Conservation (phyloP, 2,888 invertebrate species). For the Archips crataeganus region DNA sequence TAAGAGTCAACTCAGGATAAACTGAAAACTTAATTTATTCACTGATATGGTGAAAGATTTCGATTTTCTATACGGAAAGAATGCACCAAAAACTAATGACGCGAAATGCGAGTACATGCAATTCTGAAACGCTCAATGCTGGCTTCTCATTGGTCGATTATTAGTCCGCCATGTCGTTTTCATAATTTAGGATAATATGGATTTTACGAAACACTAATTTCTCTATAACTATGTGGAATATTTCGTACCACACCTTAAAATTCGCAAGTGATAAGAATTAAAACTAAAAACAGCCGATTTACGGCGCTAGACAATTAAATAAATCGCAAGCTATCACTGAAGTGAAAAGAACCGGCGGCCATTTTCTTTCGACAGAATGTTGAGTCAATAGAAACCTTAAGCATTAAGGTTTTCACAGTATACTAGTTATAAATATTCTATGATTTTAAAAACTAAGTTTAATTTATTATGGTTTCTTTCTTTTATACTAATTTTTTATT, state of each 20-base stretch:
- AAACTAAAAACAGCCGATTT: constrained; percentile 35
- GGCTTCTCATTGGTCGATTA: constrained; percentile 89
- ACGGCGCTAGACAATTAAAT: constrained; percentile 46
- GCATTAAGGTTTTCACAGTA: not conserved
- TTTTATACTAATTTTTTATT: not conserved
- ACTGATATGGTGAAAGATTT: constrained; percentile 74
- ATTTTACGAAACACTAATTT: constrained; percentile 53
- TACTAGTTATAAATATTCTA: not conserved
- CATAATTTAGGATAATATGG: constrained; percentile 68
- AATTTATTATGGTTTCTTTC: not conserved
- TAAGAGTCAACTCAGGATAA: constrained; percentile 57
- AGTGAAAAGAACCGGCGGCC: constrained; percentile 54
- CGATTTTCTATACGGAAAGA: constrained; percentile 78
- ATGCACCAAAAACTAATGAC: constrained; percentile 89
- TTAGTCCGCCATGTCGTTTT: constrained; percentile 89
- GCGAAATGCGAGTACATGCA: constrained; percentile 89
- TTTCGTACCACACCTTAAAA: constrained; percentile 29
- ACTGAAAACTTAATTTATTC: constrained; percentile 60
- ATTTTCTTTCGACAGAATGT: constrained; percentile 49
- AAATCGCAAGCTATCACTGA: constrained; percentile 48
- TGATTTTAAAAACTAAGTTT: not conserved
- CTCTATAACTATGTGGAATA: constrained; percentile 2
- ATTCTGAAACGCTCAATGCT: constrained; percentile 88
- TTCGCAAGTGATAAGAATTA: constrained; percentile 12
- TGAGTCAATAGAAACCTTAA: constrained; percentile 22